Base-by-base conservation (phyloP, 2,888 invertebrate species). In the Neuroscelio doddi region DNA sequence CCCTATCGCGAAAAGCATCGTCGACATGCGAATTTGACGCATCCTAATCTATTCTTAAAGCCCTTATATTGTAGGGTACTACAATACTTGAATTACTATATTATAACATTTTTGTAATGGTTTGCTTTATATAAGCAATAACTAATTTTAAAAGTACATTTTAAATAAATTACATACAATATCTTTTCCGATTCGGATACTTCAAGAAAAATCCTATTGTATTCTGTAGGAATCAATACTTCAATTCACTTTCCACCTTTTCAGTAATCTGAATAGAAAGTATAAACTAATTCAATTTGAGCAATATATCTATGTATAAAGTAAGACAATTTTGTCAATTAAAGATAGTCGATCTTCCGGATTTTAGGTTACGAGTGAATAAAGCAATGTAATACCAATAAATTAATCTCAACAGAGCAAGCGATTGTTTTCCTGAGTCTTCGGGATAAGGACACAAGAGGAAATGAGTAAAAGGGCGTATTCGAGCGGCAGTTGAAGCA, bases 1-100 rank as follows among this genome's bases (percentile, higher is more conserved):
- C 67, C 71, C 69, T 70, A 66, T 70, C 71, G 51, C 77, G 76
- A 71, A 76, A 78, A 80, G 74, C 73, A 80, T 72, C 77, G 73
- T 74, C 73, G 70, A 74, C 80, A 81, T 80, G 78, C 79, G 79
- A 80, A 77, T 77, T 75, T 78, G 79, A 81, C 78, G 79, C 80
- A 78, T 79, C 75, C 78, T 79, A 81, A 80, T 80, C 77, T 78
- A 80, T 74, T 75, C 76, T 71, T 69, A 73, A 79, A 77, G 74
- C 64, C 69, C 66, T 66, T 66, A 58, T 56, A 66, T 66, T 63
- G 64, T 45, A 45, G 49, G 55, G 46, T 56, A 52, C 61, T 49
- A 56, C 62, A 61, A 64, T 66, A 66, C 66, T 58, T 58, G 58
- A 66, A 69, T 66, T 69, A 64, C 66, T 64, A 29, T 46, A 59